Conservation (phyloP, 1,140 invertebrate species). For the Phortica variegata region DNA sequence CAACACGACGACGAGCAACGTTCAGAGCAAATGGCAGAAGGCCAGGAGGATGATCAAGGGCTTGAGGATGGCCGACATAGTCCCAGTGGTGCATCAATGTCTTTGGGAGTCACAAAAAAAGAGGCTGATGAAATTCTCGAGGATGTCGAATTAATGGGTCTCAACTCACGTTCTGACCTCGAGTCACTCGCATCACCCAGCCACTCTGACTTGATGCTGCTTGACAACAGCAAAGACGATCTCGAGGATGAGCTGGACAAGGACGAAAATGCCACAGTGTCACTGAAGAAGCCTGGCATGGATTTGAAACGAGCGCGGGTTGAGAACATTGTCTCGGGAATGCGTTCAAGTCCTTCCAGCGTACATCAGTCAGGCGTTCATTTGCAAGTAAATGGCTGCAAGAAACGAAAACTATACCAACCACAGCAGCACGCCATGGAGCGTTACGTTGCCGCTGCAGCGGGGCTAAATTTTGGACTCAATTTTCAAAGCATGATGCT, state of each 20-base stretch:
- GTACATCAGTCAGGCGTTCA: slow-evolving; percentile 61
- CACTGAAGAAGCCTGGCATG: slow-evolving; percentile 56
- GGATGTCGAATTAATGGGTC: slow-evolving; percentile 45
- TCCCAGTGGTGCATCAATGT: too few relatives aligned
- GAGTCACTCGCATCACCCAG: slow-evolving; percentile 68
- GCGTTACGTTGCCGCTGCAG: slow-evolving; percentile 64
- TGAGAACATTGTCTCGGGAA: slow-evolving; percentile 91
- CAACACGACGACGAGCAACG: slow-evolving; percentile 25
- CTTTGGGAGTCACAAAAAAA: slow-evolving; percentile 40
- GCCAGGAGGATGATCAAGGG: slow-evolving; percentile 9
- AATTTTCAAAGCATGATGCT: slow-evolving; percentile 59
- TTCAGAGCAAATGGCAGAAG: slow-evolving; percentile 25
- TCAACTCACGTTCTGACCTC: slow-evolving; percentile 49
- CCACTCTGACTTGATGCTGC: slow-evolving; percentile 63
- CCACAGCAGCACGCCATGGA: slow-evolving; percentile 86
- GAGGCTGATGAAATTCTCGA: slow-evolving; percentile 52
- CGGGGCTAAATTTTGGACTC: slow-evolving; percentile 58
- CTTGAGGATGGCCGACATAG: slow-evolving; percentile 1
- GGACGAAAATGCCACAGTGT: slow-evolving; percentile 58
- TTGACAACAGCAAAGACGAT: slow-evolving; percentile 68
- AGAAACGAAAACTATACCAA: slow-evolving; percentile 95
- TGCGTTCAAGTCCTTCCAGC: slow-evolving; percentile 79
- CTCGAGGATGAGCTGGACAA: slow-evolving; percentile 63
- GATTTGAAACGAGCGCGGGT: slow-evolving; percentile 89
- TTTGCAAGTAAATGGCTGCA: slow-evolving; percentile 83